These are phyloP conservation scores for Oxytorus armatus DNA, from an alignment of 2,888 invertebrate genomes.

Conservation along the genomic window DNA sequence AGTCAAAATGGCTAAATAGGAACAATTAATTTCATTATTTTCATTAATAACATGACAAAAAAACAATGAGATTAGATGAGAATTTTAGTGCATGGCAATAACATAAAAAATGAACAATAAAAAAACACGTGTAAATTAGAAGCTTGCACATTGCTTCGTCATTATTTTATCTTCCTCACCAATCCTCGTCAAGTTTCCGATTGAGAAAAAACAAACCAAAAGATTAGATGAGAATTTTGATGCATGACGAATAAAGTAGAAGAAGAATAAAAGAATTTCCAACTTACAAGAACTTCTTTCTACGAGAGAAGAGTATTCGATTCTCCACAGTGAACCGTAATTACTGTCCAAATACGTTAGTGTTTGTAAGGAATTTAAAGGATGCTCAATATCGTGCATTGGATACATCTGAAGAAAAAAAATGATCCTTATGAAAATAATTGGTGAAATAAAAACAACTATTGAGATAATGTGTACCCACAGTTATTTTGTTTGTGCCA, in stretches of 20 bases:
- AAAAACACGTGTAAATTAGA: not conserved
- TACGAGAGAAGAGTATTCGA: slow-evolving; percentile 69
- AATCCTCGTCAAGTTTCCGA: too few relatives aligned
- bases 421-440: not conserved
- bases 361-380: slow-evolving; percentile 56
- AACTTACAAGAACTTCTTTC: slow-evolving; percentile 62
- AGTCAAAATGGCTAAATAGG: slow-evolving; percentile 29
- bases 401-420: slow-evolving; percentile 67
- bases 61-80: not conserved
- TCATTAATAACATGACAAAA: not conserved
- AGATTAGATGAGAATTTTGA: not conserved
- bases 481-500: slow-evolving; percentile 67
- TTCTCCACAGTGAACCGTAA: slow-evolving; percentile 71
- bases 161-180: too few relatives aligned
- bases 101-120: not conserved
- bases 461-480: slow-evolving; percentile 30
- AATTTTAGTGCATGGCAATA: not conserved
- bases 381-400: slow-evolving; percentile 66
- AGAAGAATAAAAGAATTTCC: not conserved
- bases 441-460: slow-evolving; percentile 10
- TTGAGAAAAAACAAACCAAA: not conserved
- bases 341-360: slow-evolving; percentile 70
- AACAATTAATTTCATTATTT: not conserved
- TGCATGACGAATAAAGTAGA: not conserved
- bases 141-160: too few relatives aligned